Percentiles rank a stretch among this genome's conserved stretches.
Evolutionary conservation across 1,140 invertebrate species (phyloP).

Genomic region (Ceratina japonica): DNA sequence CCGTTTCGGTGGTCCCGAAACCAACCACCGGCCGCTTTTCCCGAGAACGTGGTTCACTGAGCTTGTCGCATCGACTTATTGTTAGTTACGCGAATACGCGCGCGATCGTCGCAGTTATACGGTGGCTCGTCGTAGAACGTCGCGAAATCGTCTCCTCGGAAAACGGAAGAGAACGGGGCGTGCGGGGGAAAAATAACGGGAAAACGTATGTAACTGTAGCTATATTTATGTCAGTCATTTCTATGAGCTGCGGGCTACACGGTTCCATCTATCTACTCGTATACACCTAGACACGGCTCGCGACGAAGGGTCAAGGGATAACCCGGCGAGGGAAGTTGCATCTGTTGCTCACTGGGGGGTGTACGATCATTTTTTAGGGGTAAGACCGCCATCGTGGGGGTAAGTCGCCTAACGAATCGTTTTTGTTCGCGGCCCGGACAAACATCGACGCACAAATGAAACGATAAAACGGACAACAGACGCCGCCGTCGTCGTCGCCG

Average conservation of each 20-base stretch:
- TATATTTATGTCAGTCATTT: too few species aligned
- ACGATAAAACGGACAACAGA: slow-evolving; percentile 37
- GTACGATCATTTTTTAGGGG: slow-evolving; percentile 67
- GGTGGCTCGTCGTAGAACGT: too few species aligned
- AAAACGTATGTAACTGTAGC: slow-evolving; percentile 1
- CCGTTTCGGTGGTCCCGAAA: too few species aligned
- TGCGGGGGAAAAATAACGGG: slow-evolving; percentile 18
- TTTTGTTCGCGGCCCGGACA: slow-evolving; percentile 55
- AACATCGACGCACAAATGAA: slow-evolving; percentile 47
- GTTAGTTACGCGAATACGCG: too few species aligned
- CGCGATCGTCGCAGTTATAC: too few species aligned
- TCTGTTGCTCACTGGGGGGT: slow-evolving; percentile 64
- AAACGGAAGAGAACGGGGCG: too few species aligned
- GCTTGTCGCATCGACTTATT: too few species aligned
- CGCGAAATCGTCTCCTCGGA: too few species aligned
- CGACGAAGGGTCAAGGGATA: slow-evolving; percentile 23
- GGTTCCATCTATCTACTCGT: neutral
- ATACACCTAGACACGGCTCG: slow-evolving; percentile 44
- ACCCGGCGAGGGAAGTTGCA: slow-evolving; percentile 60
- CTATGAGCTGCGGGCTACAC: too few species aligned
- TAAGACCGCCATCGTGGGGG: slow-evolving; percentile 53
- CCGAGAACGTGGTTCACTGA: too few species aligned
- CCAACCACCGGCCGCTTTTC: too few species aligned
- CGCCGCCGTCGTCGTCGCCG: neutral
- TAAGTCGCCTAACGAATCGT: slow-evolving; percentile 63